Evolutionary conservation across 1,140 invertebrate genomes (phyloP), one percentile per base, ranked within the genome.

Genomic region (Papilio glaucus): DNA sequence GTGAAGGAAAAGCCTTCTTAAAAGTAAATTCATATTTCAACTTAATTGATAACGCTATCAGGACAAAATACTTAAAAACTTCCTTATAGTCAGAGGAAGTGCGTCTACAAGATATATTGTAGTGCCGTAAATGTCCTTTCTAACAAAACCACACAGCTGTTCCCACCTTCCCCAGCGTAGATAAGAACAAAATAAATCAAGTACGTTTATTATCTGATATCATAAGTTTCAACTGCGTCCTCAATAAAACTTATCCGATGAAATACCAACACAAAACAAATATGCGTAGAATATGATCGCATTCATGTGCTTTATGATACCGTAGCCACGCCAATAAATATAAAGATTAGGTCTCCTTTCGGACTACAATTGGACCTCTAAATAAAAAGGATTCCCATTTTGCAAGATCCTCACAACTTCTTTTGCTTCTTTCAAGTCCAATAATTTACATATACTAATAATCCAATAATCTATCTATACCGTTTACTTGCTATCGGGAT

Each of bases 151-250:
- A 57, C 21, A 57, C 49, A 57, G 24, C 21, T 49, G 49, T 57
- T 57, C 49, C 49, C 49, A 57, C 49, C 49, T 57, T 57, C 49
- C 29, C 6, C 49, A 12, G 10, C 12, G 49, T 57, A 57, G 49
- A 57, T 57, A 57, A 57, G 18, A 26, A 57, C 21, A 57, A 57
- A 57, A 57, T 57, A 57, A 57, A 57, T 57, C 49, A 57, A 57
- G 49, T 57, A 57, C 18, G 10, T 57, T 24, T 57, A 26, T 57
- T 57, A 57, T 57, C 49, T 57, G 49, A 57, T 57, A 57, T 49
- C 45, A 49, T 57, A 57, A 57, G 18, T 57, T 57, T 21, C 49
- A 57, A 57, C 49, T 5, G 49, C 21, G 49, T 57, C 49, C 49
- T 57, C 49, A 57, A 57, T 57, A 57, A 57, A 57, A 57, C 49